Evolutionary conservation across 2,888 invertebrate species (phyloP), one percentile per base, ranked within the genome.

Genomic region (Oscheius onirici): DNA sequence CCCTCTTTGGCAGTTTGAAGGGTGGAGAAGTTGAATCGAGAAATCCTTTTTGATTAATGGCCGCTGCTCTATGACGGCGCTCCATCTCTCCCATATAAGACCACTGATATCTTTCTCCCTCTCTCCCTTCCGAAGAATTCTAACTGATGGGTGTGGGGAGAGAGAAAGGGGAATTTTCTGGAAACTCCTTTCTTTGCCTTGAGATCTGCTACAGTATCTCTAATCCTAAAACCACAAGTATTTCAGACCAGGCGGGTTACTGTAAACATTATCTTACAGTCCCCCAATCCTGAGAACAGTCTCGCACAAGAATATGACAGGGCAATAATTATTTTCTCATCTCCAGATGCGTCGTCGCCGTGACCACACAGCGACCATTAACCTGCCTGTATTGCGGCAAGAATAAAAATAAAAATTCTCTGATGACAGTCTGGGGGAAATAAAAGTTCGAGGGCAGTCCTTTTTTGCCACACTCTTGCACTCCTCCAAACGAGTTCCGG

Each of bases 11-110:
- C 40, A 44, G 63, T 63, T 63, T 63, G 44, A 8, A 28, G 26
- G 24, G 26, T 44, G 63, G 44, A 49, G 63, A 63, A 63, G 63
- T 63, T 63, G 63, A 49, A 63, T 63, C 63, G 63, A 63, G 63
- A 63, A 49, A 46, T 63, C 63, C 63, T 63, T 63, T 63, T 63
- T 63, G 63, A 63, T 63, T 63, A 63, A 63, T 63, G 63, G 28
- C 63, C 63, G 63, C 63, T 63, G 60, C 63, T 63, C 63, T 63
- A 63, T 63, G 63, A 63, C 63, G 63, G 63, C 63, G 63, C 63
- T 63, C 63, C 63, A 63, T 63, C 63, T 63, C 63, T 40, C 41
- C 58, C 20, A 60, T 60, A 63, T 63, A 63, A 63, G 63, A 63
- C 63, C 63, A 49, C 63, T 63, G 63, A 63, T 63, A 63, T 63